phyloP scores from a whole-genome alignment of 1,140 invertebrate species.

The Heliconius himera region DNA sequence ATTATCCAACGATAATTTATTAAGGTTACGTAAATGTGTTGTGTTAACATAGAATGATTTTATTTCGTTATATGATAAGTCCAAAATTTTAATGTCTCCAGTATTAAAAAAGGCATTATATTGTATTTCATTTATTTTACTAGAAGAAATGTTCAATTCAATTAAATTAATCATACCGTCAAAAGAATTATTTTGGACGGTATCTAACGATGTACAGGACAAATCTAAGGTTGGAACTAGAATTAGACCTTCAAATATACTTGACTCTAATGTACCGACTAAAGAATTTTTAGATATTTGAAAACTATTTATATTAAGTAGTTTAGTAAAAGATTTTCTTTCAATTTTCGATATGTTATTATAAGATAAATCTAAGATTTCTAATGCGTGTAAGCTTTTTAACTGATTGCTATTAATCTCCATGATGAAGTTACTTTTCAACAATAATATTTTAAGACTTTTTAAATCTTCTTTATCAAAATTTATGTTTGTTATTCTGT shows the following conservation, averaged over 20 bases:
- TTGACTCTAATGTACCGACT: conserved; percentile 41
- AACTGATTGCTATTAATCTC: conserved; percentile 48
- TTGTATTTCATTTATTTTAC: conserved; percentile 48
- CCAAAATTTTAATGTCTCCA: conserved; percentile 47
- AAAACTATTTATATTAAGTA: conserved; percentile 47
- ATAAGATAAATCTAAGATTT: conserved; percentile 58
- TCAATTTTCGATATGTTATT: conserved; percentile 57
- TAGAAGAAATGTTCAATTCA: conserved; percentile 55
- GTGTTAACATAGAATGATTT: conserved; percentile 49
- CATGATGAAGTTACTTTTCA: conserved; percentile 49
- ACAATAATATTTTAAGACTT: conserved; percentile 39
- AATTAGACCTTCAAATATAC: conserved; percentile 52
- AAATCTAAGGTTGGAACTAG: conserved; percentile 55
- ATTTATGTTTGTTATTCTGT: conserved; percentile 47
- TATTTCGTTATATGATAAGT: conserved; percentile 60
- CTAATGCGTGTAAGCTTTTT: conserved; percentile 40
- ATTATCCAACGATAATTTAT: conserved; percentile 51
- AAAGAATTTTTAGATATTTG: conserved; percentile 56
- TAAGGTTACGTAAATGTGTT: conserved; percentile 48
- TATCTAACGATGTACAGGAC: conserved; percentile 45
- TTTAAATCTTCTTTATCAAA: conserved; percentile 51
- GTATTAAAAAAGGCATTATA: conserved; percentile 56
- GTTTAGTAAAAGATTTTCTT: conserved; percentile 47
- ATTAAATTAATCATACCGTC: conserved; percentile 54
- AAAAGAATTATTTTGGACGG: conserved; percentile 57